Base-by-base conservation (phyloP, 2,888 invertebrate genomes). In the Barypeithes pellucidus region DNA sequence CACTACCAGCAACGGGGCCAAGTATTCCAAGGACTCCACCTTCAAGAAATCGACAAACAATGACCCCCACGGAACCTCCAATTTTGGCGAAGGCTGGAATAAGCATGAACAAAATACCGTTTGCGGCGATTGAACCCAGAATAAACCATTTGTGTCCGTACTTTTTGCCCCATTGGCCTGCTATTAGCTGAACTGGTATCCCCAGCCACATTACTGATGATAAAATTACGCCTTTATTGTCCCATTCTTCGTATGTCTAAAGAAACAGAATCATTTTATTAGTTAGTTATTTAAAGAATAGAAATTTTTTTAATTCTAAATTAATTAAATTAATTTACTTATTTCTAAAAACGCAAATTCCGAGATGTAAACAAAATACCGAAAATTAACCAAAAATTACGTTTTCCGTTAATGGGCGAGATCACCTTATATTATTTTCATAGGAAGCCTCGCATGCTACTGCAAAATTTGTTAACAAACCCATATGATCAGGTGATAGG, bases 151-250 rank as follows among this genome's bases (percentile, higher is more conserved):
- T 93, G 0, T 94, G 93, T 0, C 96, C 96, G 82, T 91, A 91
- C 3, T 88, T 88, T 79, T 92, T 91, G 0, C 94, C 93, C 60
- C 96, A 83, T 75, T 92, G 88, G 0, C 93, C 92, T 0, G 90
- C 90, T 0, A 92, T 92, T 1, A 94, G 85, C 85, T 94, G 94
- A 18, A 92, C 90, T 4, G 92, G 78, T 0, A 93, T 88, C 82
- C 94, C 94, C 1, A 94, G 94, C 93, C 93, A 93, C 84, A 94
- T 94, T 84, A 94, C 94, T 0, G 94, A 92, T 8, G 93, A 93
- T 7, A 93, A 85, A 39, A 94, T 88, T 67, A 90, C 80, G 12
- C 54, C 47, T 11, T 66, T 62, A 20, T 75, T 65, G 11, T 54
- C 22, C 75, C 75, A 75, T 9, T 62, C 12, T n/a, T n/a, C n/a